Conservation (phyloP, 2,113 vertebrate genomes). For the Oncorhynchus clarkii region DNA sequence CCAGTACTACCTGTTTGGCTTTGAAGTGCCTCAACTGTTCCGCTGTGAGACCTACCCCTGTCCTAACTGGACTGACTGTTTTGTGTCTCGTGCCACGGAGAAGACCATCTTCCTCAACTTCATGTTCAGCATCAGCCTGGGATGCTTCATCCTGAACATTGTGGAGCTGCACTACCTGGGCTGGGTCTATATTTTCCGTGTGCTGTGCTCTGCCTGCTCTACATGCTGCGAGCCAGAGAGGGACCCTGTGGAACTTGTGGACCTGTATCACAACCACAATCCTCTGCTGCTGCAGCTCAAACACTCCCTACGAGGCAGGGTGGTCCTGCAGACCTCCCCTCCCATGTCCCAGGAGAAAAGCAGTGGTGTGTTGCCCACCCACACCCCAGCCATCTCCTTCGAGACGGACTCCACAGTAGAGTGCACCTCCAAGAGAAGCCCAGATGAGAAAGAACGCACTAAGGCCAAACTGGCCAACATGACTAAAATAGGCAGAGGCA, state of each 20-base stretch:
- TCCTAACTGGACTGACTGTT: slow-evolving; percentile 65
- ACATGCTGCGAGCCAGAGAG: slow-evolving; percentile 49
- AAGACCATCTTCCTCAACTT: slow-evolving; percentile 73
- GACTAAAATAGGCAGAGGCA: slow-evolving; percentile 46
- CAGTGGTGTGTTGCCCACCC: slow-evolving; percentile 28
- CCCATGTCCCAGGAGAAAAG: slow-evolving; percentile 37
- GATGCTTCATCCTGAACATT: slow-evolving; percentile 69
- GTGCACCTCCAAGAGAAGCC: slow-evolving; percentile 46
- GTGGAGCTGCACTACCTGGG: slow-evolving; percentile 66
- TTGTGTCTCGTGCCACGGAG: slow-evolving; percentile 67
- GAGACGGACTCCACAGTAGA: slow-evolving; percentile 61
- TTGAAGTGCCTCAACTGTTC: slow-evolving; percentile 66
- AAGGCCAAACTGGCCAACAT: slow-evolving; percentile 48
- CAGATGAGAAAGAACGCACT: slow-evolving; percentile 53
- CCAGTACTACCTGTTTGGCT: slow-evolving; percentile 68
- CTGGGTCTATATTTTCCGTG: slow-evolving; percentile 64
- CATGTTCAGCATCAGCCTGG: slow-evolving; percentile 63
- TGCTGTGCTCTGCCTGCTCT: slow-evolving; percentile 60
- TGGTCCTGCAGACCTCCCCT: slow-evolving; percentile 58
- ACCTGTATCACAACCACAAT: slow-evolving; percentile 49
- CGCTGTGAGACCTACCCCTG: slow-evolving; percentile 63
- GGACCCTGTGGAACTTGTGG: slow-evolving; percentile 18
- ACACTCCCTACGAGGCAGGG: slow-evolving; percentile 59
- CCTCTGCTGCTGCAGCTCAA: slow-evolving; percentile 65
- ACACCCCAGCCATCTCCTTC: slow-evolving; percentile 56